A percentile compares a stretch with the other conserved stretches of the same genome.
Evolutionary conservation across 2,797 vertebrate genomes (phyloP).

Genomic region (Netta rufina): DNA sequence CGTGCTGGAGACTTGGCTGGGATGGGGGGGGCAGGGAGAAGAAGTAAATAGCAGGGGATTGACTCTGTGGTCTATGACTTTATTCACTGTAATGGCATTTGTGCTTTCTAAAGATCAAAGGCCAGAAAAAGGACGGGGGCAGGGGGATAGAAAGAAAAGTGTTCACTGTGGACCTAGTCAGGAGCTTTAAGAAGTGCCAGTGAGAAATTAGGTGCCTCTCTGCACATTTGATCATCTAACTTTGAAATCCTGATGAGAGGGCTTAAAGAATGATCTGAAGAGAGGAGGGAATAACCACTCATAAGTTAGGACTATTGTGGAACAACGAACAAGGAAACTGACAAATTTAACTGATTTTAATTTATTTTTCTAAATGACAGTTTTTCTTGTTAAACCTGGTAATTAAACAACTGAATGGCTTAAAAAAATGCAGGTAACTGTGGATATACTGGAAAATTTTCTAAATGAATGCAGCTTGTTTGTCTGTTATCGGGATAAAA

Average conservation of each 20-base stretch:
- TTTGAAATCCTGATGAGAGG: conserved; percentile 59
- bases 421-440: neutral
- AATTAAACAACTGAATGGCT: neutral
- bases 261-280: conserved; percentile 21
- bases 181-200: conserved; percentile 53
- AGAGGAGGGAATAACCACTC: neutral
- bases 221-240: conserved; percentile 40
- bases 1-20: neutral
- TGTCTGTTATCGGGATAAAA: neutral
- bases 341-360: neutral
- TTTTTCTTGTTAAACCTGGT: neutral
- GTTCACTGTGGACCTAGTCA: conserved; percentile 3
- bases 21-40: conserved; percentile 8
- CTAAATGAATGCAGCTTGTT: neutral
- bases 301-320: neutral
- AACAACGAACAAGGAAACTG: neutral
- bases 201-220: conserved; percentile 63
- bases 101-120: conserved; percentile 73
- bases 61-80: conserved; percentile 64
- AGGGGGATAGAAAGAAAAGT: conserved; percentile 24
- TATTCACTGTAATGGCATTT: conserved; percentile 64
- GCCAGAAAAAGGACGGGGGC: conserved; percentile 1
- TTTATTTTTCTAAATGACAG: neutral
- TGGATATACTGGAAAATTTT: neutral
- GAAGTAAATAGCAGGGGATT: conserved; percentile 49